Evolutionary conservation across 2,113 vertebrate species (phyloP), one percentile per base, ranked within the genome.

Genomic region (Anas platyrhynchos): DNA sequence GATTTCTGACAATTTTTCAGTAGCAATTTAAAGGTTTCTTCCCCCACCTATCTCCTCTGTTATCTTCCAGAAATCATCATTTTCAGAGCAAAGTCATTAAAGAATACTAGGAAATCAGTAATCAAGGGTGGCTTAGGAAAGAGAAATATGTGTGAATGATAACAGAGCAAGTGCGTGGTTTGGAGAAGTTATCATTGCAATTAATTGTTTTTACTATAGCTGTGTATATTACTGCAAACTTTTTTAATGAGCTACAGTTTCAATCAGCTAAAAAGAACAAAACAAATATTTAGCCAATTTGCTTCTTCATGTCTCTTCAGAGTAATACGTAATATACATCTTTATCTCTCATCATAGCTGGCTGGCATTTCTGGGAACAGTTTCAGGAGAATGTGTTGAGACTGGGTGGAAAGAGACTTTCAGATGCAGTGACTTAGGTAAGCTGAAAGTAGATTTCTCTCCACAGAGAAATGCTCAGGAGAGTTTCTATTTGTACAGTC

Each of bases 171-270:
- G 7, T 43, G 23, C 13, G 7, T 36, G 9, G 4, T 54, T 8
- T 38, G 58, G 31, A 1, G 1, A 67, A 13, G 2, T 3, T 46
- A 14, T 32, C 78, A 32, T 4, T 2, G 2, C 22, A 74, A 11
- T 50, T 69, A 71, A 11, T 46, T 66, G 5, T 61, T 65, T 66
- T 66, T 17, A 41, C 14, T n/a, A 5, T 34, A 14, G 31, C 1
- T 14, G 67, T 32, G 13, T 34, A 6, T 58, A 16, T 50, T 38
- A 17, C 2, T 58, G 29, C 12, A 63, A 12, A 4, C 54, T 31
- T 67, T 44, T 66, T 34, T 22, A 18, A 17, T 36, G 4, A 78
- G 23, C 13, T 15, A 32, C 10, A 21, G 10, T 72, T 90, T 43
- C 29, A 36, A 21, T 43, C 10, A 7, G 5, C 48, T 88, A 38